A percentile compares a stretch with the other conserved stretches of the same genome.
Evolutionary conservation across 2,888 invertebrate species (phyloP).

Genomic region (Pterostichus niger): DNA sequence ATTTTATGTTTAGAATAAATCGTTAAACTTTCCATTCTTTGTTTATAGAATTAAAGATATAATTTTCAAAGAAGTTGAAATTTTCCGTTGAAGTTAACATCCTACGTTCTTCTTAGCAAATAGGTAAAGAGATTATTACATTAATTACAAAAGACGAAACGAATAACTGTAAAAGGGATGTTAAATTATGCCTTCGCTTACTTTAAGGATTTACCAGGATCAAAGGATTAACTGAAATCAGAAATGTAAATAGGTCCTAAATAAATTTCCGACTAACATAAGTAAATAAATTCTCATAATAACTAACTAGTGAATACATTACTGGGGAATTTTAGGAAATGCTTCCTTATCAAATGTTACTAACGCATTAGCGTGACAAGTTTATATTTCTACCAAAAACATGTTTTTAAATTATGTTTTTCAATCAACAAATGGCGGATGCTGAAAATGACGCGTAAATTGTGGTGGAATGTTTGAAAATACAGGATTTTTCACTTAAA

Average conservation of each 20-base stretch:
- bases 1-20: background rate
- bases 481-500: background rate
- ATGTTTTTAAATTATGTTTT: too few species aligned
- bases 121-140: slow-evolving; percentile 7
- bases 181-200: background rate
- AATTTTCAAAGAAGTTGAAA: background rate
- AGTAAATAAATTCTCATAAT: background rate
- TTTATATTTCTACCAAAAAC: too few species aligned
- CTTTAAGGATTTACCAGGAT: slow-evolving; percentile 2
- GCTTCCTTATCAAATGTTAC: too few species aligned
- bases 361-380: too few species aligned
- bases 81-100: background rate
- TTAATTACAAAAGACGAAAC: slow-evolving; percentile 5
- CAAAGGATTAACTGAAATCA: background rate
- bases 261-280: slow-evolving; percentile 15
- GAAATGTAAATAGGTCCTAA: slow-evolving; percentile 10
- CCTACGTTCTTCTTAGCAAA: background rate
- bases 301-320: too few species aligned
- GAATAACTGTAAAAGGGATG: background rate
- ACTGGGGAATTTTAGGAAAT: too few species aligned
- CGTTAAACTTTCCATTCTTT: background rate
- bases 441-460: too few species aligned
- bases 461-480: background rate
- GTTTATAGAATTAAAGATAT: background rate
- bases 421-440: too few species aligned